A percentile compares a stretch with the other conserved stretches of the same genome.
phyloP scores from a whole-genome alignment of 1,140 invertebrate genomes.

The Harpegnathos saltator region DNA sequence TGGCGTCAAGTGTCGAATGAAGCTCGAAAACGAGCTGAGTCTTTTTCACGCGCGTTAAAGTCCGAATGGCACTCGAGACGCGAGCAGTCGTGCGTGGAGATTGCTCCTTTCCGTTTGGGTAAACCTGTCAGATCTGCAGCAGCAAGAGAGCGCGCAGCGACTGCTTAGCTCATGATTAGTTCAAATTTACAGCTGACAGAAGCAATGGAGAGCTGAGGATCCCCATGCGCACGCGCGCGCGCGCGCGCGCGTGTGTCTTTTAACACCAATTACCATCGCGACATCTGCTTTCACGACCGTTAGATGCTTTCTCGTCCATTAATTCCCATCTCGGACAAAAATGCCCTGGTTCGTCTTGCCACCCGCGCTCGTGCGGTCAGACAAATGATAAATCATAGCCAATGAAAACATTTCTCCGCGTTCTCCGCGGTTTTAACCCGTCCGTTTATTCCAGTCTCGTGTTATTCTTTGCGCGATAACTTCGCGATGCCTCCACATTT shows the following conservation, averaged over 20 bases:
- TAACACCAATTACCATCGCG: slow-evolving; percentile 68
- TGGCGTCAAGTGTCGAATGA: background rate
- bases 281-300: slow-evolving; percentile 63
- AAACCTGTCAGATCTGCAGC: slow-evolving; percentile 42
- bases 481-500: background rate
- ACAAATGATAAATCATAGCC: slow-evolving; percentile 58
- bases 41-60: slow-evolving; percentile 16
- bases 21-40: background rate
- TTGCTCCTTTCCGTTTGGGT: slow-evolving; percentile 41
- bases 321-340: slow-evolving; percentile 57
- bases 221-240: no score
- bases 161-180: slow-evolving; percentile 56
- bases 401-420: slow-evolving; percentile 49
- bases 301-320: slow-evolving; percentile 50
- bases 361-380: no score
- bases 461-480: background rate
- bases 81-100: slow-evolving; percentile 14
- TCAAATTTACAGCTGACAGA: slow-evolving; percentile 57
- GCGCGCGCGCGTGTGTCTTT: slow-evolving; percentile 65
- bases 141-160: slow-evolving; percentile 13
- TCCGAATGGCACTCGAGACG: slow-evolving; percentile 23
- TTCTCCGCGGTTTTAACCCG: slow-evolving; percentile 19
- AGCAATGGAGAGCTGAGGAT: no score
- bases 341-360: slow-evolving; percentile 43
- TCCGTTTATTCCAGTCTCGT: background rate